These are phyloP conservation scores for Eospalax fontanierii DNA, from an alignment of 2,797 vertebrate species.

Conservation along the genomic window DNA sequence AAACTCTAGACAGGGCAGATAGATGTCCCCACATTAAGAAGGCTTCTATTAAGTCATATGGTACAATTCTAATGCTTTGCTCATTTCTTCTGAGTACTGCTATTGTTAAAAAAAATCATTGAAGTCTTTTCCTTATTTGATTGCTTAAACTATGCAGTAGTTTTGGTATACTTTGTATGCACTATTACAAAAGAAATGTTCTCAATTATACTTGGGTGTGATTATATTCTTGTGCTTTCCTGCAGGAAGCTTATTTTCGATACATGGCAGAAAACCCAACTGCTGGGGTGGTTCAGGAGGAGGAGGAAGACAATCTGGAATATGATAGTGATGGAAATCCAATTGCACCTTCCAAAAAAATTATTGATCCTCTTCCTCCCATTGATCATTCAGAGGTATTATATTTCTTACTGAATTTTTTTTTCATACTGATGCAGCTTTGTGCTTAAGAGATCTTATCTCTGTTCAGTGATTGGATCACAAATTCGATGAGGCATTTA, in stretches of 20 bases:
- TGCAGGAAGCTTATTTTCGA: conserved; percentile 99
- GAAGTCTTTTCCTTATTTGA: conserved; percentile 71
- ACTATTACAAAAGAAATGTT: conserved; percentile 57
- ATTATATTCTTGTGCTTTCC: conserved; percentile 90
- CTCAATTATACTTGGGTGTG: conserved; percentile 70
- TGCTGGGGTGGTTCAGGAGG: conserved; percentile 96
- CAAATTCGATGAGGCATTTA: neutral
- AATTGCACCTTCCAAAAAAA: conserved; percentile 95
- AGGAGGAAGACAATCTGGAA: conserved; percentile 98
- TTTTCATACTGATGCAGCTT: conserved; percentile 42
- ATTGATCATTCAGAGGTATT: conserved; percentile 98
- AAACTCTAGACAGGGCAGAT: conserved; percentile 58
- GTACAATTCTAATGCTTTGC: conserved; percentile 72
- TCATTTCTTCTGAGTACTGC: conserved; percentile 75
- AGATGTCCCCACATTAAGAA: conserved; percentile 49
- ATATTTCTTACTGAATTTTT: conserved; percentile 67
- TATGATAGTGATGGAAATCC: conserved; percentile 99
- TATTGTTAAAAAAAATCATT: conserved; percentile 76
- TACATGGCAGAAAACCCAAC: conserved; percentile 99
- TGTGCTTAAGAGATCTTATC: conserved; percentile 2
- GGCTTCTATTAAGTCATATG: conserved; percentile 66
- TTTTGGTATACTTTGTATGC: conserved; percentile 59
- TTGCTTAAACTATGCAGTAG: conserved; percentile 78
- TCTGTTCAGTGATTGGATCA: conserved; percentile 33
- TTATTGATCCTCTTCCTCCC: conserved; percentile 97